phyloP scores from a whole-genome alignment of 2,113 vertebrate species.

The Apeltes quadracus region DNA sequence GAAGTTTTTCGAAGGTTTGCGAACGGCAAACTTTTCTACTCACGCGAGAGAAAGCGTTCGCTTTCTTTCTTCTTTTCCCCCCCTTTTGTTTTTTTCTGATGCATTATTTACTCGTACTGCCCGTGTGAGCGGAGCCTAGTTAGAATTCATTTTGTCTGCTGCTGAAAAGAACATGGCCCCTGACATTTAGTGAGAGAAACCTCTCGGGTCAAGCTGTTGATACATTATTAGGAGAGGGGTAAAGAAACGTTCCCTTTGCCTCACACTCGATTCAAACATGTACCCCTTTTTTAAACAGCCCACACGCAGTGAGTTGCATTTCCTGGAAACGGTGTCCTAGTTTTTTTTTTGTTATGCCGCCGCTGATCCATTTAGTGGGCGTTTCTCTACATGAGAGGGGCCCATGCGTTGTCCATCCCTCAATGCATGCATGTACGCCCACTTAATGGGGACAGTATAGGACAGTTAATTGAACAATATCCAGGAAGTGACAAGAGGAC shows the following conservation, averaged over 20 bases:
- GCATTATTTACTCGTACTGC: slow-evolving; percentile 19
- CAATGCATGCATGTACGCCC: slow-evolving; percentile 56
- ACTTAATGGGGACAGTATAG: slow-evolving; percentile 57
- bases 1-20: slow-evolving; percentile 49
- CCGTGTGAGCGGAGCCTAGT: background rate
- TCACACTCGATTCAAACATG: slow-evolving; percentile 62
- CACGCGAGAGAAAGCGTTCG: slow-evolving; percentile 11
- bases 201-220: slow-evolving; percentile 57
- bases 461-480: slow-evolving; percentile 73
- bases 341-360: slow-evolving; percentile 42
- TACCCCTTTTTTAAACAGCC: slow-evolving; percentile 55
- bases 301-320: slow-evolving; percentile 33
- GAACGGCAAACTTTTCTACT: slow-evolving; percentile 46
- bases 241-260: slow-evolving; percentile 60
- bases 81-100: background rate
- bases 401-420: slow-evolving; percentile 59
- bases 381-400: slow-evolving; percentile 51
- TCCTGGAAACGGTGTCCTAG: slow-evolving; percentile 62
- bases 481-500: slow-evolving; percentile 53
- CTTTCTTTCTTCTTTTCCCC: background rate
- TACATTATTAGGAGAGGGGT: slow-evolving; percentile 43
- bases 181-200: slow-evolving; percentile 72
- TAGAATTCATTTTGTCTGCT: slow-evolving; percentile 28
- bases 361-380: slow-evolving; percentile 46
- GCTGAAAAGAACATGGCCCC: slow-evolving; percentile 56